Base-by-base conservation (phyloP, 2,888 invertebrate genomes). In the Epirrita christyi region DNA sequence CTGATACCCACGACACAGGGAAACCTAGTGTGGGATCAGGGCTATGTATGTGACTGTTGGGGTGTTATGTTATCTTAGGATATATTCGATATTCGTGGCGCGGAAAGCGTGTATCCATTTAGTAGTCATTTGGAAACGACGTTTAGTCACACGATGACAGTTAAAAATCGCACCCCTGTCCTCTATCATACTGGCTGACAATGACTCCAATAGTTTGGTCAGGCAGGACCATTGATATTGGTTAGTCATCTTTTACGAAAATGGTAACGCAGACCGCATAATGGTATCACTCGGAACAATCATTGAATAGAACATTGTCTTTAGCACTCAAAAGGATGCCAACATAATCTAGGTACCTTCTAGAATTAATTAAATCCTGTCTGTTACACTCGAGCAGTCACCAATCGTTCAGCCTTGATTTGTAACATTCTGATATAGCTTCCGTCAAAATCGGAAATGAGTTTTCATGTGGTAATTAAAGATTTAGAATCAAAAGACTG, bases 391-490 rank as follows among this genome's bases (percentile, higher is more conserved):
- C 29, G 6, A 54, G 34, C 36, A 32, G 21, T 14, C 53, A 6
- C 40, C 41, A 37, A 55, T 51, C 54, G 32, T 43, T 48, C 27
- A 52, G 47, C 53, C 49, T 44, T 50, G 41, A 51, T 51, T 43
- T 21, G 55, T 44, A 47, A 51, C 51, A 53, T 57, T 58, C 29
- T 28, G 45, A 49, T 50, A 40, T 21, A 36, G 36, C 37, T 57
- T 51, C 57, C 41, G 63, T 38, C 54, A 43, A 45, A 45, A 51
- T 40, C 55, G 51, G 53, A 47, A 49, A 42, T 56, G 43, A 38
- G 14, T 28, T n/a, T n/a, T 37, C 29, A 41, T 47, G 29, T 36
- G n/a, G n/a, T 53, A 54, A 48, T 55, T 53, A 54, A 44, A n/a
- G 0, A 9, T 32, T 32, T 32, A 32, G 6, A 51, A 45, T 27